A percentile compares a stretch with the other conserved stretches of the same genome.
Evolutionary conservation across 2,113 vertebrate species (phyloP).

Genomic region (Indri indri): DNA sequence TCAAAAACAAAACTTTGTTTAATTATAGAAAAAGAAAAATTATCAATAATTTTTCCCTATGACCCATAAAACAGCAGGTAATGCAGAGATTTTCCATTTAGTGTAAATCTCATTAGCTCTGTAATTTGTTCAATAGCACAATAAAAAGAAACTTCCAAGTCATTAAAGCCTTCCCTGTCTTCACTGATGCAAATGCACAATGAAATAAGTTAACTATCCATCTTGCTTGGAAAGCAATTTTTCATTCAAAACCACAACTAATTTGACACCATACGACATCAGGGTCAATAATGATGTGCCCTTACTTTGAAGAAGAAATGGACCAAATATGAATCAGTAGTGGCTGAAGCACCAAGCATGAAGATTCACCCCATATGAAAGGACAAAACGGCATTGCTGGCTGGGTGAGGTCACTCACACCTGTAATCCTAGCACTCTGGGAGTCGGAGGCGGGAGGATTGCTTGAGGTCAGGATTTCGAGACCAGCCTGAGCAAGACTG

Average conservation of each 20-base stretch:
- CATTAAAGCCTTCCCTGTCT: constrained; percentile 70
- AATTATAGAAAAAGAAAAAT: constrained; percentile 46
- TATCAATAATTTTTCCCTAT: constrained; percentile 12
- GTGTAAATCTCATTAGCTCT: constrained; percentile 69
- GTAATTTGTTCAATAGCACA: constrained; percentile 75
- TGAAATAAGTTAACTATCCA: constrained; percentile 69
- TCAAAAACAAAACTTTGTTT: constrained; percentile 55
- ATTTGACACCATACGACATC: constrained; percentile 34
- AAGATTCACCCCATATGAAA: not conserved
- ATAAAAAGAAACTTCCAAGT: constrained; percentile 69
- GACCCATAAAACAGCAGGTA: constrained; percentile 58
- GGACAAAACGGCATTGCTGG: not conserved
- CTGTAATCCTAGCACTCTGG: too few species aligned
- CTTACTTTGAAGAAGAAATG: not conserved
- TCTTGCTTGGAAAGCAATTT: constrained; percentile 50
- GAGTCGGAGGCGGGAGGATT: too few species aligned
- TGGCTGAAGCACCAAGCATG: not conserved
- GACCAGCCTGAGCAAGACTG: too few species aligned
- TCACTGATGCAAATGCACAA: constrained; percentile 52
- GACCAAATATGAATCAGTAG: not conserved
- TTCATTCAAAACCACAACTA: constrained; percentile 63
- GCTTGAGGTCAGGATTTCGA: too few species aligned
- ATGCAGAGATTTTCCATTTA: constrained; percentile 37
- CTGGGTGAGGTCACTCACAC: too few species aligned
- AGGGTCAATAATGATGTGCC: constrained; percentile 36